A percentile compares a stretch with the other conserved stretches of the same genome.
Conservation (phyloP, 1,140 invertebrate genomes). For the Mesaphorura yosii region DNA sequence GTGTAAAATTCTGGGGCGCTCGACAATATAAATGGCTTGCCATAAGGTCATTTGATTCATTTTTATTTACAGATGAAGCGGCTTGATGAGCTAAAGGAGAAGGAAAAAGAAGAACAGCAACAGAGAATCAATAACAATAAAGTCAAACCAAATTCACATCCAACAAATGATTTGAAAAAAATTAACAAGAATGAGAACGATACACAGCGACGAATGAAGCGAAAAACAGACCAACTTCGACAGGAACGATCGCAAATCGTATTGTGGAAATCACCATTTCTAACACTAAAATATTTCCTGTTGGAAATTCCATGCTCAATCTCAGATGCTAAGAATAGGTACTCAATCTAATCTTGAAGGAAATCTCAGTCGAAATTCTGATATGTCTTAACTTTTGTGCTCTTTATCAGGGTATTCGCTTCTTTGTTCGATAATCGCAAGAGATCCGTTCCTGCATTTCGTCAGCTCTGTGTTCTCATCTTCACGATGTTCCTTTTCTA, state of each 20-base stretch:
- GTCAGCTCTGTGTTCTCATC: slow-evolving; percentile 17
- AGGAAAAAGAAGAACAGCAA: slow-evolving; percentile 23
- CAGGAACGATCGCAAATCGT: slow-evolving; percentile 52
- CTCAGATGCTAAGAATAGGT: slow-evolving; percentile 23
- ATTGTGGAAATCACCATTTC: slow-evolving; percentile 72
- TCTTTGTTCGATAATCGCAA: slow-evolving; percentile 24
- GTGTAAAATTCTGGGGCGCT: too few species aligned
- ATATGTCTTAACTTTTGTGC: not conserved
- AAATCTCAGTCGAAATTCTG: not conserved
- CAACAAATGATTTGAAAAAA: too few species aligned
- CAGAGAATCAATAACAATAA: not conserved
- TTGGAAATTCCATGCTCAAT: slow-evolving; percentile 48
- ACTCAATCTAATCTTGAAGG: not conserved
- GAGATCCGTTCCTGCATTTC: slow-evolving; percentile 18
- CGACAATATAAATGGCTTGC: not conserved
- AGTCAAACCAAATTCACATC: not conserved
- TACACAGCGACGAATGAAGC: slow-evolving; percentile 2
- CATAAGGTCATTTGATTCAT: slow-evolving; percentile 3
- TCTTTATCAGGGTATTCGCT: slow-evolving; percentile 15
- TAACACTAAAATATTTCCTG: slow-evolving; percentile 70
- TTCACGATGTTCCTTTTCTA: slow-evolving; percentile 13
- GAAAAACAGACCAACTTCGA: slow-evolving; percentile 5
- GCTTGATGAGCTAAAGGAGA: slow-evolving; percentile 22
- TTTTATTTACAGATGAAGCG: slow-evolving; percentile 21
- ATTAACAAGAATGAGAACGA: slow-evolving; percentile 14